These are phyloP conservation scores for Parotocinclus haroldoi DNA, from an alignment of 2,797 vertebrate genomes.

Conservation along the genomic window DNA sequence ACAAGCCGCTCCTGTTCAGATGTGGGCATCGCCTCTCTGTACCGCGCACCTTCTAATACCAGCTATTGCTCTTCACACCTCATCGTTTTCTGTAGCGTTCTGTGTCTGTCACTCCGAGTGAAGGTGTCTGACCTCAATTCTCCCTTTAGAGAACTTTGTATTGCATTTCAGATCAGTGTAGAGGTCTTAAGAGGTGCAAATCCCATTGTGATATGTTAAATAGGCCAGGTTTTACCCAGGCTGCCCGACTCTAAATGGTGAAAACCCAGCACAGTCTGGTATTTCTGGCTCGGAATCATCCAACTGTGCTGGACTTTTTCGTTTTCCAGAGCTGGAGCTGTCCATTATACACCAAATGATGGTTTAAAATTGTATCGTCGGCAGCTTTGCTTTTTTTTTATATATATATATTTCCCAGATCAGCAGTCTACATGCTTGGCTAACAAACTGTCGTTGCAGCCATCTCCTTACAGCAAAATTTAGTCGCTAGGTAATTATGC, in stretches of 20 bases:
- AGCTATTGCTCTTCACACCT: slow-evolving; percentile 31
- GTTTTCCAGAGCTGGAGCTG: too few relatives aligned
- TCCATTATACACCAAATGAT: too few relatives aligned
- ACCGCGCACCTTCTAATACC: slow-evolving; percentile 33
- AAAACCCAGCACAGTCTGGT: background rate
- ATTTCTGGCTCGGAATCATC: too few relatives aligned
- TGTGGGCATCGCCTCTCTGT: background rate
- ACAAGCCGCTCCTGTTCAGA: slow-evolving; percentile 8
- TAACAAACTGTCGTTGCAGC: too few relatives aligned
- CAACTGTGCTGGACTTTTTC: background rate
- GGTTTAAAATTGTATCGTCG: too few relatives aligned
- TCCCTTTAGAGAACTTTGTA: too few relatives aligned
- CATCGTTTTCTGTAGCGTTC: slow-evolving; percentile 27
- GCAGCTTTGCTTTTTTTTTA: too few relatives aligned
- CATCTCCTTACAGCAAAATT: too few relatives aligned
- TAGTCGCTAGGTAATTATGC: too few relatives aligned
- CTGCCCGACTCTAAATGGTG: background rate
- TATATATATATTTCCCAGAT: too few relatives aligned
- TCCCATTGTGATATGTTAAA: background rate
- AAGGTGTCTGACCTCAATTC: slow-evolving; percentile 26
- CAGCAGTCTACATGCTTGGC: too few relatives aligned
- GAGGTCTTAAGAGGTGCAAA: slow-evolving; percentile 1
- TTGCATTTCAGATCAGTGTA: too few relatives aligned
- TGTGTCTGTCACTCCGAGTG: slow-evolving; percentile 19
- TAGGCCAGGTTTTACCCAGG: background rate